phyloP scores from a whole-genome alignment of 2,888 invertebrate species.

The Hirtodrosophila alboralis region DNA sequence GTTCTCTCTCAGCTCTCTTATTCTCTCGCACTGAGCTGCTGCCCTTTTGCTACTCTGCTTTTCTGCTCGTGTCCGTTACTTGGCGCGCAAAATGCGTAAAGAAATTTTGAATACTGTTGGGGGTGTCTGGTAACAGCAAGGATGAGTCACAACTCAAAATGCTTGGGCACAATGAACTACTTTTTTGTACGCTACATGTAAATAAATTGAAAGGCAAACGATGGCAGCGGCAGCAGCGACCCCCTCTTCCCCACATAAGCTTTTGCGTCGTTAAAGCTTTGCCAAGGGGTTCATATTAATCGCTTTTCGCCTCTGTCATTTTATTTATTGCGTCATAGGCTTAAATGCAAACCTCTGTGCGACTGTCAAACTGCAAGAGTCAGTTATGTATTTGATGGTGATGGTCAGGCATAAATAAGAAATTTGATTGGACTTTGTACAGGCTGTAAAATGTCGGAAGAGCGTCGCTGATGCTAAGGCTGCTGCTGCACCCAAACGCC shows the following conservation, averaged over 20 bases:
- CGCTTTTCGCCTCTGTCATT: constrained; percentile 9
- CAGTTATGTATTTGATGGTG: constrained; percentile 42
- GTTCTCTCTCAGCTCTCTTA: constrained; percentile 1
- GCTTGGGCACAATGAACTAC: constrained; percentile 38
- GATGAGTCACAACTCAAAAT: constrained; percentile 41
- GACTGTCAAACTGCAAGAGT: constrained; percentile 53
- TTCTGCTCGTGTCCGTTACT: constrained; percentile 28
- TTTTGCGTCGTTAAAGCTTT: constrained; percentile 51
- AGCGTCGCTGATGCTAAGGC: constrained; percentile 17
- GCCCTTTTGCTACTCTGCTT: constrained; percentile 32
- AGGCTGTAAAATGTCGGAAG: constrained; percentile 45
- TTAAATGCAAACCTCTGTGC: constrained; percentile 26
- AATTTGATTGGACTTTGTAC: constrained; percentile 52
- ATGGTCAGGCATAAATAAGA: constrained; percentile 49
- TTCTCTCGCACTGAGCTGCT: constrained; percentile 1
- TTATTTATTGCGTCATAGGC: constrained; percentile 58
- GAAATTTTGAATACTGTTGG: constrained; percentile 24
- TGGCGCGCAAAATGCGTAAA: constrained; percentile 44
- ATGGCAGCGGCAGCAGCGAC: constrained; percentile 17
- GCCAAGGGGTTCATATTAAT: too few relatives aligned
- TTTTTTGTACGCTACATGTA: constrained; percentile 29
- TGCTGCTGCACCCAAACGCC: constrained; percentile 68
- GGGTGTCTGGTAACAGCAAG: constrained; percentile 30
- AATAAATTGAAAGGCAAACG: constrained; percentile 19
- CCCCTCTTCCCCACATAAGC: constrained; percentile 21